Conservation (phyloP, 2,797 vertebrate species). For the Carapus acus region DNA sequence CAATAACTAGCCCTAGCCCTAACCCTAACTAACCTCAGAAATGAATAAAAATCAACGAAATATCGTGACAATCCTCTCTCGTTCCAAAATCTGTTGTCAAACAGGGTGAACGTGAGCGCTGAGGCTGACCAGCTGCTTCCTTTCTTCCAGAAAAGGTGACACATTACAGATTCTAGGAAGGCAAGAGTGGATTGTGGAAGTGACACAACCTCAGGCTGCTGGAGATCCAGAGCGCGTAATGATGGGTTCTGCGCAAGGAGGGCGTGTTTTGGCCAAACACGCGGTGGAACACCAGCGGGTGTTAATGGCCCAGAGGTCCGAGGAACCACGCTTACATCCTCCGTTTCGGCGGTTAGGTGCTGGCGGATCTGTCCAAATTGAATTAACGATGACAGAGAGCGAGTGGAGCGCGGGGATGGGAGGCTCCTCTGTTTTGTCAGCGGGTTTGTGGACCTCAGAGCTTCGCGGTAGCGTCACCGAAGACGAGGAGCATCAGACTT, state of each 20-base stretch:
- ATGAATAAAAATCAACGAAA: too few species aligned
- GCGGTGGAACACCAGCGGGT: constrained; percentile 32
- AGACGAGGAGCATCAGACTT: too few species aligned
- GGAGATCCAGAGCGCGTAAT: constrained; percentile 35
- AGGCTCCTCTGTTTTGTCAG: too few species aligned
- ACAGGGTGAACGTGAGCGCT: constrained; percentile 18
- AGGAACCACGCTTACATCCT: constrained; percentile 20
- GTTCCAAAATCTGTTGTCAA: constrained; percentile 22
- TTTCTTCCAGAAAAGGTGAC: constrained; percentile 36
- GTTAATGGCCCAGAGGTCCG: constrained; percentile 50
- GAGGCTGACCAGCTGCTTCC: constrained; percentile 43
- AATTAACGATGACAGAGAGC: constrained; percentile 27
- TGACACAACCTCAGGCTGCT: constrained; percentile 16
- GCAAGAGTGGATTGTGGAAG: constrained; percentile 8
- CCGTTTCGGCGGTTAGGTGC: constrained; percentile 39
- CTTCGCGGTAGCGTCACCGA: too few species aligned
- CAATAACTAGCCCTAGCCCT: too few species aligned
- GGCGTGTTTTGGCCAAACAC: constrained; percentile 49
- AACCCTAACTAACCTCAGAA: too few species aligned
- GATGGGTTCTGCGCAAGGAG: constrained; percentile 38
- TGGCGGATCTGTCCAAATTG: constrained; percentile 35
- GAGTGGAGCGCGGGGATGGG: too few species aligned
- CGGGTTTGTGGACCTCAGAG: too few species aligned
- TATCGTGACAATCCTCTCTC: too few species aligned
- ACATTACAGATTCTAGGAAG: constrained; percentile 47